phyloP scores from a whole-genome alignment of 2,888 invertebrate genomes.

The Hipparchia sbordonii region DNA sequence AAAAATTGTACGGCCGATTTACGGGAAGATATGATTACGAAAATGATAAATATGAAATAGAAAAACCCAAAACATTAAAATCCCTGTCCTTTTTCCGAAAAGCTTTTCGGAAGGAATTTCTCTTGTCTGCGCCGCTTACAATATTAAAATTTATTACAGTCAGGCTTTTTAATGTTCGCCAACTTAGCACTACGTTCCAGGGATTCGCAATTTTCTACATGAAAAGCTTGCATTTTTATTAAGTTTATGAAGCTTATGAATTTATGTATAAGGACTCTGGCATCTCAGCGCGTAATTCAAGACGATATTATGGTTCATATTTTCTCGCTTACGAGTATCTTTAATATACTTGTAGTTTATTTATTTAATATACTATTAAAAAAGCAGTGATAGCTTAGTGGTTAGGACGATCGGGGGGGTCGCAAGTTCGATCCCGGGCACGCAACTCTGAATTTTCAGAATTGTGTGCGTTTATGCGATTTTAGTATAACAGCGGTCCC shows the following conservation, averaged over 20 bases:
- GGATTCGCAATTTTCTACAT: neutral
- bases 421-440: too few species aligned
- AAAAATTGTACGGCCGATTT: too few species aligned
- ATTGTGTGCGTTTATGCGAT: too few species aligned
- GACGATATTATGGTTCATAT: neutral
- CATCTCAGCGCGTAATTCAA: neutral
- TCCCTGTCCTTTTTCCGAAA: neutral
- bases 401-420: too few species aligned
- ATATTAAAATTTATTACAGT: neutral
- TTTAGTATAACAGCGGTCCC: too few species aligned
- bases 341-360: too few species aligned
- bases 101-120: neutral
- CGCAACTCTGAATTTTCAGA: too few species aligned
- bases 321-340: too few species aligned
- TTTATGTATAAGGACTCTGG: neutral
- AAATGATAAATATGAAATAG: neutral
- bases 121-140: neutral
- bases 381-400: too few species aligned
- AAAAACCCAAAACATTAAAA: neutral
- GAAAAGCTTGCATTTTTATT: slow-evolving; percentile 1
- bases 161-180: neutral
- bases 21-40: too few species aligned
- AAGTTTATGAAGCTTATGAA: slow-evolving; percentile 1
- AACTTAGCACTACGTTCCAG: neutral
- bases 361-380: too few species aligned